These are phyloP conservation scores for Bradypodion pumilum DNA, from an alignment of 2,797 vertebrate genomes.

Conservation along the genomic window DNA sequence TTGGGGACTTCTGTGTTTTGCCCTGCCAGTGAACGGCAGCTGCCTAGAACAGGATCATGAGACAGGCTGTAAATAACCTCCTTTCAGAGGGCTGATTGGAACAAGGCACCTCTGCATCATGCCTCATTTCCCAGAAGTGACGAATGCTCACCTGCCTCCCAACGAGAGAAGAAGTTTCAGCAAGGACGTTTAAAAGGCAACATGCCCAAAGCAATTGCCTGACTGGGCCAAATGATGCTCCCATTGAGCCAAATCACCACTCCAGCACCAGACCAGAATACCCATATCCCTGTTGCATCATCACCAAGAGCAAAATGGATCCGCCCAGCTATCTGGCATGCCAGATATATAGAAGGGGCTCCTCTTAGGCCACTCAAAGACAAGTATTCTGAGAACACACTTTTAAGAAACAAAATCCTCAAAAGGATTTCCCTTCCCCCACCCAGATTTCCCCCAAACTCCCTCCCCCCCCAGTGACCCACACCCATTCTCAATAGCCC, in stretches of 20 bases:
- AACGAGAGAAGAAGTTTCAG: background rate
- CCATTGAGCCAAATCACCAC: background rate
- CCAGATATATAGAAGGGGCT: background rate
- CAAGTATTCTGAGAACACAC: conserved; percentile 30
- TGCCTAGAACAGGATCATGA: background rate
- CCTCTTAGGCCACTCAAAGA: conserved; percentile 12
- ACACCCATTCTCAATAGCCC: conserved; percentile 35
- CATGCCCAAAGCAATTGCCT: background rate
- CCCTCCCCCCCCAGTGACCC: conserved; percentile 19
- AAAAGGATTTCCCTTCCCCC: conserved; percentile 45
- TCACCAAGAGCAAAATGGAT: background rate
- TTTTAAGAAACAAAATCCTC: conserved; percentile 25
- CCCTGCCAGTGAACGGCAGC: background rate
- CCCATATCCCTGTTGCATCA: conserved; percentile 4
- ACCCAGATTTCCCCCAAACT: conserved; percentile 40
- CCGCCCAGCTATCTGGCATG: rapidly evolving
- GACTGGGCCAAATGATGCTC: background rate
- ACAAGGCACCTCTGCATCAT: conserved; percentile 20
- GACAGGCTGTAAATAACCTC: conserved; percentile 9
- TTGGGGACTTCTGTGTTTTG: background rate
- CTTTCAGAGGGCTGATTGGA: background rate
- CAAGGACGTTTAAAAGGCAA: background rate
- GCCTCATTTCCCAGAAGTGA: background rate
- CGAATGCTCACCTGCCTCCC: background rate
- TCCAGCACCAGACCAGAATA: background rate